These are phyloP conservation scores for Scomber colias DNA, from an alignment of 2,113 vertebrate species.

Conservation along the genomic window DNA sequence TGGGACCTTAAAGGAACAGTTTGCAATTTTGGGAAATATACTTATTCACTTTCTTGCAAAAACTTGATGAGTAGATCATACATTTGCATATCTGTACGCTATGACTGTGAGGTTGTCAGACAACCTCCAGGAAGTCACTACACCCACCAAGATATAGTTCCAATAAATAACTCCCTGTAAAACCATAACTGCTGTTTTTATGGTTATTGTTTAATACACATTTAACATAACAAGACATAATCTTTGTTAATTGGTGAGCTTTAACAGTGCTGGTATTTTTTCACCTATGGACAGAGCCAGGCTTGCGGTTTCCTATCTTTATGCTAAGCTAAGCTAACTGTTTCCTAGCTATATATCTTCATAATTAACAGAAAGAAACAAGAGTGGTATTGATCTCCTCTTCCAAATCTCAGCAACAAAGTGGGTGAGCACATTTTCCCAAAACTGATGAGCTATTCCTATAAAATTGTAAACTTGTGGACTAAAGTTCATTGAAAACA, in stretches of 20 bases:
- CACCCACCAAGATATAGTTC: neutral
- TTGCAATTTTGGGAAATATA: neutral
- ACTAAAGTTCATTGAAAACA: too few species aligned
- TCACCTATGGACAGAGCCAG: neutral
- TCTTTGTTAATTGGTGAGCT: neutral
- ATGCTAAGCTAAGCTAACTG: neutral
- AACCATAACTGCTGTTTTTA: neutral
- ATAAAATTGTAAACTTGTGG: neutral
- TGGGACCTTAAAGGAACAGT: neutral
- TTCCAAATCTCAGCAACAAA: neutral
- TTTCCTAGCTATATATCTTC: too few species aligned
- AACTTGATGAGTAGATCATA: neutral
- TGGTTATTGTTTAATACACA: too few species aligned
- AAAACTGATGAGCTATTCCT: neutral
- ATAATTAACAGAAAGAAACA: too few species aligned
- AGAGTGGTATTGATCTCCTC: neutral
- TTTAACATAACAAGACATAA: neutral
- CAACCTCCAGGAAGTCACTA: neutral
- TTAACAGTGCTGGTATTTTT: neutral
- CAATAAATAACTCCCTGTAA: neutral
- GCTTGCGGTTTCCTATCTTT: too few species aligned
- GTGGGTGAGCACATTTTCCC: neutral
- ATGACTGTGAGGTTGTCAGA: neutral
- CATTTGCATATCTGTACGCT: too few species aligned
- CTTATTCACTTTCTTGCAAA: too few species aligned